Evolutionary conservation across 2,888 invertebrate species (phyloP), one percentile per base, ranked within the genome.

Genomic region (Sarcophaga rosellei): DNA sequence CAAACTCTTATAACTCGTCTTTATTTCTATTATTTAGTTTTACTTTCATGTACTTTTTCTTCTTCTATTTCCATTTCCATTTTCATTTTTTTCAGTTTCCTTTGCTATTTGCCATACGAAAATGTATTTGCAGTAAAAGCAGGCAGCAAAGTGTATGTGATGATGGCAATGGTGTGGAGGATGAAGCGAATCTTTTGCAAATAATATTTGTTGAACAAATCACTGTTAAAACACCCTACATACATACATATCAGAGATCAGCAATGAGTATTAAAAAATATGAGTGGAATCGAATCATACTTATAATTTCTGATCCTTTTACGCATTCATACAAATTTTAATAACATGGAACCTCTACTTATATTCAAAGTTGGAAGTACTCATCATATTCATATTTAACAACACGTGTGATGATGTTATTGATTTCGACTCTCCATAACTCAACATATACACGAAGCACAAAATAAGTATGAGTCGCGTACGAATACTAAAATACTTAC

Each of bases 201-300:
- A 83, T 83, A 68, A 69, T 83, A 83, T 83, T 86, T 1, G 77
- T 74, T 80, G 77, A 86, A 83, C 73, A 81, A 83, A 83, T 86
- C 83, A 80, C 73, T 83, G 47, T 80, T 63, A 80, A 83, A 62
- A 63, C 57, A 76, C 63, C 72, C 11, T 15, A 47, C 23, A 17
- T 17, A 63, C 17, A 57, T n/a, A n/a, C n/a, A n/a, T n/a, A n/a
- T n/a, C n/a, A n/a, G n/a, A n/a, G n/a, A n/a, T n/a, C n/a, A n/a
- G n/a, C n/a, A n/a, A n/a, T n/a, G n/a, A n/a, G n/a, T n/a, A n/a
- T n/a, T n/a, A n/a, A n/a, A n/a, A n/a, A n/a, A n/a, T n/a, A n/a
- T n/a, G n/a, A n/a, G n/a, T n/a, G n/a, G n/a, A n/a, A n/a, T n/a
- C n/a, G n/a, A n/a, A n/a, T n/a, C n/a, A n/a, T n/a, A n/a, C n/a